Percentiles rank a stretch among this genome's conserved stretches.
Conservation (phyloP, 2,113 vertebrate genomes). For the Takifugu bimaculatus region DNA sequence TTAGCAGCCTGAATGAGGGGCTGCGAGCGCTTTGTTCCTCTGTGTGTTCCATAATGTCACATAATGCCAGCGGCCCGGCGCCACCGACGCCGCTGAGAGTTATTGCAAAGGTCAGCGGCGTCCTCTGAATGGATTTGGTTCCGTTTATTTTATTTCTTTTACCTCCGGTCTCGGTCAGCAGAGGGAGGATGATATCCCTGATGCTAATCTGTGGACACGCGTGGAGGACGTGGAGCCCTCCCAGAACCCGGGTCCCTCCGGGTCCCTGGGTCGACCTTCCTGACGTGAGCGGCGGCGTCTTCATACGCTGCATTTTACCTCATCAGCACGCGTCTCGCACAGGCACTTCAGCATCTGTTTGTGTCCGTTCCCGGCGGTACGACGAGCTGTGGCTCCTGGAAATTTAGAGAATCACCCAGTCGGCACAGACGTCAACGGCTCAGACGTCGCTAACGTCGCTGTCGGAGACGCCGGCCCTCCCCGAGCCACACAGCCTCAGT, state of each 20-base stretch:
- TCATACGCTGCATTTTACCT: too few species aligned
- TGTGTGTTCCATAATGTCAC: constrained; percentile 50
- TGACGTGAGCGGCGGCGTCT: too few species aligned
- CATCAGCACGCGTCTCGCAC: too few species aligned
- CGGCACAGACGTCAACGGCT: too few species aligned
- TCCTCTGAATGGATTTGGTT: constrained; percentile 45
- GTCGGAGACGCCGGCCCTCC: too few species aligned
- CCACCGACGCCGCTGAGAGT: constrained; percentile 52
- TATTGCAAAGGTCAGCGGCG: constrained; percentile 56
- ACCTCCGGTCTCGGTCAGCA: background rate
- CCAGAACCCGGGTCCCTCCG: too few species aligned
- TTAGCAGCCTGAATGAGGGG: background rate
- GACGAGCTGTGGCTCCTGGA: constrained; percentile 23
- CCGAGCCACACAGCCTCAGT: too few species aligned
- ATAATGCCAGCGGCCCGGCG: constrained; percentile 36
- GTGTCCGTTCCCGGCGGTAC: constrained; percentile 33
- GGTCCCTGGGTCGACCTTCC: too few species aligned
- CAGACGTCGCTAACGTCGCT: too few species aligned
- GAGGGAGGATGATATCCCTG: background rate
- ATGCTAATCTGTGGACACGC: background rate
- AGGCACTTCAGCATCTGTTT: constrained; percentile 21
- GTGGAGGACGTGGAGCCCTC: too few species aligned
- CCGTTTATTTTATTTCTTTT: constrained; percentile 33
- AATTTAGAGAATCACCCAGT: too few species aligned
- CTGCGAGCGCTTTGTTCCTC: background rate